Conservation (phyloP, 37 sponge, comb jelly and placozoan genomes). For the Oscarella lobularis region DNA sequence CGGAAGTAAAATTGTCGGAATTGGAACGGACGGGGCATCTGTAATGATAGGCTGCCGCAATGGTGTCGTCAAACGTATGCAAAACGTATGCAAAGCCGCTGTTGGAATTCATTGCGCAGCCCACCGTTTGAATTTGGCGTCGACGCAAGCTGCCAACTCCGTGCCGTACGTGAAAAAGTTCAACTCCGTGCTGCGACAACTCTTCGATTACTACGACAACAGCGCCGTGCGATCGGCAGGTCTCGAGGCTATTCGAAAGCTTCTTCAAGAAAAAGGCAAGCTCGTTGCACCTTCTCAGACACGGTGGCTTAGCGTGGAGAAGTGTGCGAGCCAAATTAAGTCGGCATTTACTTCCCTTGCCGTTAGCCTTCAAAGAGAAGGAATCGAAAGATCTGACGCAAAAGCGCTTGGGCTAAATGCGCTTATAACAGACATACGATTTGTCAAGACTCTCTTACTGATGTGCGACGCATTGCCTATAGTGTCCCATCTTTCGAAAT, state of each 20-base stretch:
- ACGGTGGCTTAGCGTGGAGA: background rate
- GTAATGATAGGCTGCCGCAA: slow-evolving; percentile 30
- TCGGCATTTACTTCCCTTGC: background rate
- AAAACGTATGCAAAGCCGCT: slow-evolving; percentile 13
- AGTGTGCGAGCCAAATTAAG: background rate
- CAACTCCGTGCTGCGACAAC: background rate
- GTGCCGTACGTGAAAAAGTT: slow-evolving; percentile 9
- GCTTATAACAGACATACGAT: background rate
- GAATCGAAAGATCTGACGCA: background rate
- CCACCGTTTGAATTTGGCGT: background rate
- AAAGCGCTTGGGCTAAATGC: background rate
- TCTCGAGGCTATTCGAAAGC: slow-evolving; percentile 3
- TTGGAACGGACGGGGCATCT: slow-evolving; percentile 42
- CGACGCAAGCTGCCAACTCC: background rate
- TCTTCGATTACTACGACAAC: slow-evolving; percentile 6
- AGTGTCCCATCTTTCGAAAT: background rate
- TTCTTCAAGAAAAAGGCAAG: background rate
- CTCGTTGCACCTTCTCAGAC: background rate
- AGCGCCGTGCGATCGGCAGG: background rate
- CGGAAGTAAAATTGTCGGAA: slow-evolving; percentile 15
- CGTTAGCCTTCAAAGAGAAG: background rate
- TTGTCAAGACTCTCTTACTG: background rate
- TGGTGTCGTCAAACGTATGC: slow-evolving; percentile 28
- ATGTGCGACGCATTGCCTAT: background rate
- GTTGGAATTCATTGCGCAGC: slow-evolving; percentile 7